Evolutionary conservation across 2,888 invertebrate genomes (phyloP).

Genomic region (Neoscelio sp.): DNA sequence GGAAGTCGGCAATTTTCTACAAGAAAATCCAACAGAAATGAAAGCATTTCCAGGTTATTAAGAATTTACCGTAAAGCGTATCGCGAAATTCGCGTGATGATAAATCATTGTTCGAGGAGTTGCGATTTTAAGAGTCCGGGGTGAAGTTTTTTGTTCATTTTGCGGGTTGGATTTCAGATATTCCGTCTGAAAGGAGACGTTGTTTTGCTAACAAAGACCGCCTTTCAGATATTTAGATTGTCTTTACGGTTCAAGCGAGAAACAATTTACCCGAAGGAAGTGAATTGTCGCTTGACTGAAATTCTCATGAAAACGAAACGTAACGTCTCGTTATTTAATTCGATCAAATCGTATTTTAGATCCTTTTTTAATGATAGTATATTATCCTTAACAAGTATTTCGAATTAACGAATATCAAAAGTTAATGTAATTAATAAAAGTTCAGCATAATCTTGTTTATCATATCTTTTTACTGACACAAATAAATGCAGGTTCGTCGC

Average conservation of each 20-base stretch:
- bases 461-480: constrained; percentile 18
- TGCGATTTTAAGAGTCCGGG: no score
- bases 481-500: constrained; percentile 37
- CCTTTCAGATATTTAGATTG: constrained; percentile 44
- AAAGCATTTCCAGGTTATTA: no score
- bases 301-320: constrained; percentile 58
- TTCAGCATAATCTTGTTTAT: constrained; percentile 21
- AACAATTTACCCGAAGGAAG: constrained; percentile 62
- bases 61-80: no score
- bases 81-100: no score
- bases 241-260: constrained; percentile 62
- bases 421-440: no score
- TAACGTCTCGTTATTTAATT: constrained; percentile 16
- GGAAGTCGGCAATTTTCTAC: constrained; percentile 40
- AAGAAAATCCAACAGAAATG: no score
- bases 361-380: no score
- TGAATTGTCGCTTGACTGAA: constrained; percentile 63
- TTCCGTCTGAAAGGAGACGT: constrained; percentile 19
- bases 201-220: constrained; percentile 46
- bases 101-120: no score
- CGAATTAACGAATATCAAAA: no score
- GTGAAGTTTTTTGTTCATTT: constrained; percentile 11
- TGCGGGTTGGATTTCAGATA: constrained; percentile 19
- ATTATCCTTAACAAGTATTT: no score
- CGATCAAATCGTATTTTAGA: no score